phyloP scores from a whole-genome alignment of 2,797 vertebrate species.

The Cheirogaleus major region DNA sequence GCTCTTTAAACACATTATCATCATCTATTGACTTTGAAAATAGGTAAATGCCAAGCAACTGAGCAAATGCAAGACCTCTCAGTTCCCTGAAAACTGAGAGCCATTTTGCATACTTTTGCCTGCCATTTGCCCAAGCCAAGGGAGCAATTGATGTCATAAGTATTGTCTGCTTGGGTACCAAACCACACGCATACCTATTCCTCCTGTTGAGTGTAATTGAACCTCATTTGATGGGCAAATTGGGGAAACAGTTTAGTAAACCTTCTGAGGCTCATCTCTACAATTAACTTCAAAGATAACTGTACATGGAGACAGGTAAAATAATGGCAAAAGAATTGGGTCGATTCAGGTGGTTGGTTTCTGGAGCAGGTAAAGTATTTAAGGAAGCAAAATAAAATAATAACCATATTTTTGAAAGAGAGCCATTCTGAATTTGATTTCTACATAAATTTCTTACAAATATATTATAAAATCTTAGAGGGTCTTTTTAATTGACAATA shows the following conservation, averaged over 20 bases:
- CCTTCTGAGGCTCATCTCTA: constrained; percentile 19
- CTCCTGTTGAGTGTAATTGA: constrained; percentile 52
- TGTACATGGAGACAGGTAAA: constrained; percentile 50
- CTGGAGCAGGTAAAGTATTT: constrained; percentile 11
- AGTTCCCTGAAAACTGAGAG: constrained; percentile 34
- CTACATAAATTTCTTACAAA: background rate
- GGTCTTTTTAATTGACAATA: background rate
- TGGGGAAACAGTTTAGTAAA: background rate
- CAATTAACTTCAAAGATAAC: constrained; percentile 63
- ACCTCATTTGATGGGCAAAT: constrained; percentile 59
- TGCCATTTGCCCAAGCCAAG: constrained; percentile 51
- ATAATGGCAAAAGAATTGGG: constrained; percentile 52
- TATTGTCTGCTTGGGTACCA: constrained; percentile 45
- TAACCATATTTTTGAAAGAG: background rate
- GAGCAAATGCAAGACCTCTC: constrained; percentile 31
- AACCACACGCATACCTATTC: background rate
- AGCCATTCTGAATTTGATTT: background rate
- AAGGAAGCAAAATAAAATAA: background rate
- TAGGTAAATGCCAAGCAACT: constrained; percentile 16
- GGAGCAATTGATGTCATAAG: constrained; percentile 19
- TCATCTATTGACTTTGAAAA: constrained; percentile 6
- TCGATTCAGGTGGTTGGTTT: constrained; percentile 35
- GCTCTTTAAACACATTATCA: constrained; percentile 14
- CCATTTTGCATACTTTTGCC: constrained; percentile 29
- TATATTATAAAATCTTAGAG: background rate